A percentile compares a stretch with the other conserved stretches of the same genome.
Evolutionary conservation across 2,888 invertebrate species (phyloP).

Genomic region (Patella caerulea): DNA sequence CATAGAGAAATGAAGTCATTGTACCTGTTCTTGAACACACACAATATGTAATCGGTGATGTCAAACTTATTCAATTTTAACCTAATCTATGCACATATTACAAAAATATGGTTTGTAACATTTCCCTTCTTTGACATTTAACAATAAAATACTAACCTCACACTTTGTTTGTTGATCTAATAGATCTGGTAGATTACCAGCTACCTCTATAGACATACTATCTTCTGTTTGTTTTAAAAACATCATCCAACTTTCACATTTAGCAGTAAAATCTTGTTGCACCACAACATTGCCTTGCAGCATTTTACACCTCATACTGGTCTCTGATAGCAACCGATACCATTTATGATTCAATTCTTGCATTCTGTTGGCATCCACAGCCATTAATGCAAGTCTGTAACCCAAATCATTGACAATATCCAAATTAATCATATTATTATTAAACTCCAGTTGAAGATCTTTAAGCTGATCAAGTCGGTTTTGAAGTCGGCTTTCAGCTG

Average conservation of each 20-base stretch:
- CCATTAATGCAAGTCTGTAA: conserved; percentile 61
- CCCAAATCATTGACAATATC: conserved; percentile 66
- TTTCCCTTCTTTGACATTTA: no score
- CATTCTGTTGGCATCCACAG: conserved; percentile 52
- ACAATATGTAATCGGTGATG: no score
- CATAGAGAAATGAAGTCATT: no score
- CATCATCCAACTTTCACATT: conserved; percentile 67
- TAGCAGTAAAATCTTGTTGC: conserved; percentile 66
- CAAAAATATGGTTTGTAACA: no score
- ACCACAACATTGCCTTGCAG: conserved; percentile 60
- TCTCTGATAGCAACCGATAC: conserved; percentile 54
- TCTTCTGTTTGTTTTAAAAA: conserved; percentile 66
- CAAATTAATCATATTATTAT: conserved; percentile 52
- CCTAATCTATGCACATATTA: not conserved
- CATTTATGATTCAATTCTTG: conserved; percentile 63
- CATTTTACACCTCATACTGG: conserved; percentile 54
- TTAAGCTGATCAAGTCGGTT: conserved; percentile 54
- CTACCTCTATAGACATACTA: conserved; percentile 60
- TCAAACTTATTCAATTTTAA: conserved; percentile 1
- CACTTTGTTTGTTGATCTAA: conserved; percentile 61
- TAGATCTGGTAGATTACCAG: conserved; percentile 63
- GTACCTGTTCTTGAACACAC: no score
- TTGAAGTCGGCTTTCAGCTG: conserved; percentile 53
- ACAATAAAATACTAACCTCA: conserved; percentile 50
- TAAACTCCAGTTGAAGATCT: conserved; percentile 56